These are phyloP conservation scores for Jordanella pulchra DNA, from an alignment of 2,797 vertebrate genomes.

Conservation along the genomic window DNA sequence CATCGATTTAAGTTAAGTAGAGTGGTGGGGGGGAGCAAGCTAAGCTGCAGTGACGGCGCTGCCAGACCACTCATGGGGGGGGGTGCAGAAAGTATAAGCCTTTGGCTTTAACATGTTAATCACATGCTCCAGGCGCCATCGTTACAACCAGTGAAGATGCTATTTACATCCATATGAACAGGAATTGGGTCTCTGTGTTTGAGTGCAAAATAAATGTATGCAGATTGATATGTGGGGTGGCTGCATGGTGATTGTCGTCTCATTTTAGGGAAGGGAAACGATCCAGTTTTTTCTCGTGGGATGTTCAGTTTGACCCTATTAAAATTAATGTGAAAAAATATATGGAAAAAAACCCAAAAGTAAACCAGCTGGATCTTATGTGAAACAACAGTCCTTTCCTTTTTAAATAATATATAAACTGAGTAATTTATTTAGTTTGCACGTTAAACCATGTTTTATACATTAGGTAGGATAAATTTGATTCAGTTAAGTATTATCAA, in stretches of 20 bases:
- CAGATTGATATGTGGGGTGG: slow-evolving; percentile 21
- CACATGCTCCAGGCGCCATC: slow-evolving; percentile 58
- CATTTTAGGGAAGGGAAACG: slow-evolving; percentile 47
- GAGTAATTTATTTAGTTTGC: not conserved
- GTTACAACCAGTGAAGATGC: slow-evolving; percentile 63
- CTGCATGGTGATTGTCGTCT: slow-evolving; percentile 3
- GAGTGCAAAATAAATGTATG: slow-evolving; percentile 40
- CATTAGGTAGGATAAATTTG: too few species aligned
- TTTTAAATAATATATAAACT: not conserved
- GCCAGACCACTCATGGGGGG: slow-evolving; percentile 48
- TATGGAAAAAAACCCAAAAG: too few species aligned
- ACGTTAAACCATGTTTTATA: not conserved
- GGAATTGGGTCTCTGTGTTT: slow-evolving; percentile 47
- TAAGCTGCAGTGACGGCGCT: slow-evolving; percentile 47
- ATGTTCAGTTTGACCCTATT: slow-evolving; percentile 1
- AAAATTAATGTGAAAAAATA: too few species aligned
- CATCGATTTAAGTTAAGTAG: slow-evolving; percentile 79
- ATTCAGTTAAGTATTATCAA: too few species aligned
- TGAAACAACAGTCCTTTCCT: not conserved
- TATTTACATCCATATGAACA: slow-evolving; percentile 73
- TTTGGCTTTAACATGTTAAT: slow-evolving; percentile 68
- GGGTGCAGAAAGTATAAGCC: slow-evolving; percentile 53
- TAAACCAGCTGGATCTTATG: too few species aligned
- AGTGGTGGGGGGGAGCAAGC: slow-evolving; percentile 41
- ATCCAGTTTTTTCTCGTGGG: slow-evolving; percentile 23